Base-by-base conservation (phyloP, 2,888 invertebrate genomes). In the Helicoverpa assulta region DNA sequence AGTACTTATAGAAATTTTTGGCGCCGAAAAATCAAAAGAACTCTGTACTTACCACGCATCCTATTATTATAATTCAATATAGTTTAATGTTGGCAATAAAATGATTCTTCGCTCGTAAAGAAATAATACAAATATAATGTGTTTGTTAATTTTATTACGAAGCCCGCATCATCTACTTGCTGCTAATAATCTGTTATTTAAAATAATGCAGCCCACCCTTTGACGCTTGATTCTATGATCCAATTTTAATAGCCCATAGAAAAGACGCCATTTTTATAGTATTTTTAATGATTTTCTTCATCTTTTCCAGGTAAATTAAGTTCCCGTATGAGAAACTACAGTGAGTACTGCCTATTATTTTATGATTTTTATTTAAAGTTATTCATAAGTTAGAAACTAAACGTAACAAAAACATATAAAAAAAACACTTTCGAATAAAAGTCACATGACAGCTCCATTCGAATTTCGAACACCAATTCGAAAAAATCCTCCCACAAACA, bases 21-120 rank as follows among this genome's bases (percentile, higher is more conserved):
- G 26, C 58, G 21, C 16, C 53, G 51, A 64, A 70, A 78, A 78
- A 76, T 84, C 68, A 71, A 80, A 73, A 65, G 67, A 62, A 73
- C 5, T 47, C 47, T 47, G 67, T 73, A n/a, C n/a, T n/a, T n/a
- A 74, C 70, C 57, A 50, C 14, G 16, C 47, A n/a, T 60, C 59
- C 65, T 70, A 70, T 83, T 79, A 81, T 80, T 80, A 81, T 86
- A 83, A 89, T 89, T 86, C 86, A 90, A 91, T 91, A 85, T 85
- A 89, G 86, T 85, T 92, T 92, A 89, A 92, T 85, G 83, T 85
- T 79, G 74, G 88, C 82, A 80, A 88, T 93, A 90, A 91, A 93
- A 90, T 90, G 85, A 93, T 91, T 90, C 85, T 86, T 86, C 76
- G 84, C 83, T 86, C 90, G 88, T 94, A 92, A 94, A 94, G 78